Conservation (phyloP, 2,797 vertebrate species). For the Florisuga fusca region DNA sequence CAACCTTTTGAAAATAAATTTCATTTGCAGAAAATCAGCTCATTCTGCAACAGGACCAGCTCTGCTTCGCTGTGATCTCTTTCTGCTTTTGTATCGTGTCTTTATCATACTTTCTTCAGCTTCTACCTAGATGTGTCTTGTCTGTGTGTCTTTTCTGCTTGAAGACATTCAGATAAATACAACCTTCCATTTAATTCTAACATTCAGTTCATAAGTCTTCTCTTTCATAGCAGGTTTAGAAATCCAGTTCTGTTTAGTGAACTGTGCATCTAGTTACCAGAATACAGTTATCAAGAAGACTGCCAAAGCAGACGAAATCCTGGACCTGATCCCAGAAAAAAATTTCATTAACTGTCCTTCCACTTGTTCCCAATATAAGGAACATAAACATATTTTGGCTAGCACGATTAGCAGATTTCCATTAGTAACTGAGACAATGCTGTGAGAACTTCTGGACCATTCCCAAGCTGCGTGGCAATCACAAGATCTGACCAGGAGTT, state of each 20-base stretch:
- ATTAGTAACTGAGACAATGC: slow-evolving; percentile 5
- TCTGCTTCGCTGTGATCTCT: neutral
- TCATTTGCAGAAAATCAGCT: neutral
- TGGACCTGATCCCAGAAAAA: slow-evolving; percentile 32
- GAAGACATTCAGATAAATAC: neutral
- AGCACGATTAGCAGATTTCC: slow-evolving; percentile 27
- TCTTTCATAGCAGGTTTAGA: neutral
- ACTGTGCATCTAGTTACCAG: neutral
- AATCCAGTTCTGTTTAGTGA: neutral
- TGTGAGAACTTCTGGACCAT: slow-evolving; percentile 15
- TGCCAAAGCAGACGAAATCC: slow-evolving; percentile 19
- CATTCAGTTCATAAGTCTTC: neutral
- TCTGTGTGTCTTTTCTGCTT: neutral
- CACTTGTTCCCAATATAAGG: neutral
- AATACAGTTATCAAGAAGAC: neutral
- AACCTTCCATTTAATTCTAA: neutral
- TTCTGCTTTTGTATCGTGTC: neutral
- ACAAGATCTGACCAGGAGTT: slow-evolving; percentile 17
- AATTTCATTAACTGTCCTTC: slow-evolving; percentile 16
- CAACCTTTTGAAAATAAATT: neutral
- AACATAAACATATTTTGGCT: slow-evolving; percentile 17
- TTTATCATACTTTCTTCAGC: neutral
- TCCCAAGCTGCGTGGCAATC: slow-evolving; percentile 1
- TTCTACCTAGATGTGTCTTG: neutral
- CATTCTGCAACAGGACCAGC: neutral